Percentiles rank a stretch among this genome's conserved stretches.
phyloP scores from a whole-genome alignment of 2,113 vertebrate genomes.

The Caranx melampygus region DNA sequence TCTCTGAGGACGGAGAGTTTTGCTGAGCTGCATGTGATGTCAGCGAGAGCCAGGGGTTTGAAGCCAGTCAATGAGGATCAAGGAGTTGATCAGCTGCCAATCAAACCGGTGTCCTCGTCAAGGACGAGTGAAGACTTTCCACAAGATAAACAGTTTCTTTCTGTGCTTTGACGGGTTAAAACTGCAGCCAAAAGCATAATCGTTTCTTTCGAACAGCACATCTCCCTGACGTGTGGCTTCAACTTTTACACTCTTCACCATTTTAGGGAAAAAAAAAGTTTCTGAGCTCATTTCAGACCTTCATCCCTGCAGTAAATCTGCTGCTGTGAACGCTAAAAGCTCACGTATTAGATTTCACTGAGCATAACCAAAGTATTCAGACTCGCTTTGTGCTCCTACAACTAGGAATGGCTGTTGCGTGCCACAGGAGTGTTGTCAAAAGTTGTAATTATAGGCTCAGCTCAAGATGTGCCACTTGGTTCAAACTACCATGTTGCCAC shows the following conservation, averaged over 20 bases:
- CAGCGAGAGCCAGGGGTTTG: constrained; percentile 36
- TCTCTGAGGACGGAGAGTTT: constrained; percentile 52
- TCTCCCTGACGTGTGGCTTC: constrained; percentile 17
- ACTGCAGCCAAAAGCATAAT: not conserved
- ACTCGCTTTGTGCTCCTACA: constrained; percentile 44
- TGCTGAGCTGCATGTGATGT: constrained; percentile 57
- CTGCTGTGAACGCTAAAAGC: constrained; percentile 36
- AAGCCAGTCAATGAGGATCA: constrained; percentile 43
- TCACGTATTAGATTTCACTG: constrained; percentile 41
- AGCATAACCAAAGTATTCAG: constrained; percentile 34
- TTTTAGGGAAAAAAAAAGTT: not conserved
- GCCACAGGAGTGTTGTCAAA: constrained; percentile 69
- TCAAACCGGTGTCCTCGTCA: constrained; percentile 40
- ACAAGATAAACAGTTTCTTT: not conserved
- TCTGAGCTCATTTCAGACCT: constrained; percentile 15
- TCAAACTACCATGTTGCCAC: constrained; percentile 76
- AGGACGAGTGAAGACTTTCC: not conserved
- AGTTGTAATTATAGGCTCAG: constrained; percentile 77
- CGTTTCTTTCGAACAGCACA: not conserved
- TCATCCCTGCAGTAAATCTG: constrained; percentile 42
- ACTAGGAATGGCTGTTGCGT: constrained; percentile 68
- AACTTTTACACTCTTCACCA: not conserved
- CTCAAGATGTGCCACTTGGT: constrained; percentile 74
- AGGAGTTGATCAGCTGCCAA: constrained; percentile 54
- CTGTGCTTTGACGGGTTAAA: not conserved